Evolutionary conservation across 2,888 invertebrate genomes (phyloP).

Genomic region (Cephus sareptanus): DNA sequence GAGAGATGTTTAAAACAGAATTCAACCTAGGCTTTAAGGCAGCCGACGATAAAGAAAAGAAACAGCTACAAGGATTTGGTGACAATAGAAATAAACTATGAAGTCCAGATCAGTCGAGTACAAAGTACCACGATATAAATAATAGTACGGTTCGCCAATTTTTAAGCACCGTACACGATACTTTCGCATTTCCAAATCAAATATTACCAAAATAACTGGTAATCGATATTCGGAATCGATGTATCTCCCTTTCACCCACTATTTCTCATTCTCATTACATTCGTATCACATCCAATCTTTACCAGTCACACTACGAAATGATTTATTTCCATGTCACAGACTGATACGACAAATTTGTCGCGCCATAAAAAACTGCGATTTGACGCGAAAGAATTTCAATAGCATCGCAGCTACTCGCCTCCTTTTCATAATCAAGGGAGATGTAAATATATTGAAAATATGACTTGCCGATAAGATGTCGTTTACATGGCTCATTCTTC

Average conservation of each 20-base stretch:
- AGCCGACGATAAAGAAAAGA: conserved; percentile 24
- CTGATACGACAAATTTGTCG: neutral
- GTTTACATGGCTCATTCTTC: neutral
- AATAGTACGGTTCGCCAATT: neutral
- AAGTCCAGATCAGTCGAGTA: neutral
- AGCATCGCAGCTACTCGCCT: neutral
- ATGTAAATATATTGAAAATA: neutral
- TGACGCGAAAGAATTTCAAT: neutral
- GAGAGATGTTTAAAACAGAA: conserved; percentile 50
- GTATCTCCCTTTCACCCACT: neutral
- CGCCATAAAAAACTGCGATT: neutral
- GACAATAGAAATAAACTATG: conserved; percentile 20
- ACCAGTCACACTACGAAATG: neutral
- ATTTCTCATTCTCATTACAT: neutral
- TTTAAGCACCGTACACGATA: neutral
- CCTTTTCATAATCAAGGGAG: neutral
- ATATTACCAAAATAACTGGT: neutral
- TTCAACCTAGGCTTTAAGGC: conserved; percentile 47
- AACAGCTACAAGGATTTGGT: conserved; percentile 12
- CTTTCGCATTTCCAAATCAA: neutral
- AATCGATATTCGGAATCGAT: neutral
- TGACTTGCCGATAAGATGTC: neutral
- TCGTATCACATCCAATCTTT: neutral
- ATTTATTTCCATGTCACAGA: neutral
- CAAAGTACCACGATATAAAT: neutral